Evolutionary conservation across 2,797 vertebrate genomes (phyloP).

Genomic region (Manis crassicaudata): DNA sequence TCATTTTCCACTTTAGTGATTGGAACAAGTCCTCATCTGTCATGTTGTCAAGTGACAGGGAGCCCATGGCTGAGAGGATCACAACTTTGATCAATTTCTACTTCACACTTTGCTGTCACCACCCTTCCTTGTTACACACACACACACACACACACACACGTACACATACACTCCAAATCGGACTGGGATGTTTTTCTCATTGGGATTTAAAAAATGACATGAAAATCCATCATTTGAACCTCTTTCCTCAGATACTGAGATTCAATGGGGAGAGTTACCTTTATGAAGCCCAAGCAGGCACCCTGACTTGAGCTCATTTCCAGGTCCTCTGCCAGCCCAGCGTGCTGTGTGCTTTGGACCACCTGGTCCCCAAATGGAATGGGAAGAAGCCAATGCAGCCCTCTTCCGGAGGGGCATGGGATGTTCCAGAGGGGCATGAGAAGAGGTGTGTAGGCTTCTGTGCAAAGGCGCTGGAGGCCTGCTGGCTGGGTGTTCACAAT

Average conservation of each 20-base stretch:
- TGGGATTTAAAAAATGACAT: background rate
- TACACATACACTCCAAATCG: accelerated
- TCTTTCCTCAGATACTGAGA: background rate
- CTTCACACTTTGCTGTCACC: background rate
- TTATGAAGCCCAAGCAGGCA: background rate
- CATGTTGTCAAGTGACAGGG: background rate
- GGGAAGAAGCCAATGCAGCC: accelerated
- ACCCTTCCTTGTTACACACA: background rate
- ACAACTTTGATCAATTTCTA: background rate
- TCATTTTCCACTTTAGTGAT: background rate
- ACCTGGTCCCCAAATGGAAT: background rate
- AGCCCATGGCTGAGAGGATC: accelerated
- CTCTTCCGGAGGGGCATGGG: accelerated
- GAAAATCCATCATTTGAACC: conserved; percentile 4
- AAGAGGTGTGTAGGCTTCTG: background rate
- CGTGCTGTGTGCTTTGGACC: background rate
- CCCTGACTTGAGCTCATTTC: background rate
- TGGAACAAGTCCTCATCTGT: background rate
- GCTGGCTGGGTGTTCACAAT: accelerated
- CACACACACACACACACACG: background rate
- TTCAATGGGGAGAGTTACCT: conserved; percentile 24
- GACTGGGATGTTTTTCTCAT: conserved; percentile 26
- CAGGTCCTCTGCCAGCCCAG: background rate
- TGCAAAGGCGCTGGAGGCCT: accelerated
- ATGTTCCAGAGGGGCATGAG: background rate